Conservation (phyloP, 2,113 vertebrate genomes). For the Ictalurus furcatus region DNA sequence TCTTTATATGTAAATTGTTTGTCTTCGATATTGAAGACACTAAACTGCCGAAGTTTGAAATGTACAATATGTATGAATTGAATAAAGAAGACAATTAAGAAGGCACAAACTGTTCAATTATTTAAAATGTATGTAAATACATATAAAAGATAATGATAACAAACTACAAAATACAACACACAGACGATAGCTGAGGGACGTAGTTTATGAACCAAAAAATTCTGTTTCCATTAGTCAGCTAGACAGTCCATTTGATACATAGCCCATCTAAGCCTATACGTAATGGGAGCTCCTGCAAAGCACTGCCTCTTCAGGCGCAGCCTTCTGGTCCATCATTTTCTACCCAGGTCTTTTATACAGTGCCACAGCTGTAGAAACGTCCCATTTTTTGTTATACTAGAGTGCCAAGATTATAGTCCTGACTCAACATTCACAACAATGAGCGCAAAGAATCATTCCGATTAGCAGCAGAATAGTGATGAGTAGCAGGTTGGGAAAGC, state of each 20-base stretch:
- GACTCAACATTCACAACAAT: neutral
- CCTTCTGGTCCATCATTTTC: neutral
- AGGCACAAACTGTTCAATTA: too few relatives aligned
- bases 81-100: neutral
- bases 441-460: neutral
- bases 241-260: neutral
- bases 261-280: neutral
- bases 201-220: neutral
- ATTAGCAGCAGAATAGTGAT: constrained; percentile 19
- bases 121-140: neutral
- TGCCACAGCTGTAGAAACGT: neutral
- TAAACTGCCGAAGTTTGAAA: neutral
- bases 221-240: neutral
- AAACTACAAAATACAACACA: neutral
- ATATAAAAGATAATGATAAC: neutral
- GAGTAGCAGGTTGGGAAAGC: neutral
- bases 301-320: neutral
- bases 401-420: neutral
- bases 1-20: neutral
- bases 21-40: neutral
- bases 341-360: neutral
- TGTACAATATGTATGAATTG: neutral
- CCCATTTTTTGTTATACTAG: neutral
- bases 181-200: neutral
- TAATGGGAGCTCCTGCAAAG: neutral